Evolutionary conservation across 2,888 invertebrate genomes (phyloP).

Genomic region (Andricus curvator): DNA sequence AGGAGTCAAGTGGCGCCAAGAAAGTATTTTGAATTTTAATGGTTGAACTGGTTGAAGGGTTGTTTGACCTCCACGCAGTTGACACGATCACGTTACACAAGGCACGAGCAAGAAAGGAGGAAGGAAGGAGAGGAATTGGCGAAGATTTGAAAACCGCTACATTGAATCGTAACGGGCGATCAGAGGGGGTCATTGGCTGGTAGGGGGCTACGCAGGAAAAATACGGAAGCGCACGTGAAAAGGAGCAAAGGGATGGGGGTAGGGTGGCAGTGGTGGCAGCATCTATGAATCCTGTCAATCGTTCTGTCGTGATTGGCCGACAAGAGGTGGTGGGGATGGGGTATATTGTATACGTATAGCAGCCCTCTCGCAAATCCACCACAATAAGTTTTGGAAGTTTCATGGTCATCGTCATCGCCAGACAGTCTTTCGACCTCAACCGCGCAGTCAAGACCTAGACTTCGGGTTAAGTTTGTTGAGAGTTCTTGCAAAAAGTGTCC

Average conservation of each 20-base stretch:
- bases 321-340: constrained; percentile 59
- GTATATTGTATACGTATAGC: constrained; percentile 48
- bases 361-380: constrained; percentile 58
- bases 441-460: not conserved
- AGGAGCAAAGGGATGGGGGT: constrained; percentile 45
- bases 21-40: too few relatives aligned
- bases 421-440: constrained; percentile 53
- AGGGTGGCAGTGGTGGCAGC: constrained; percentile 41
- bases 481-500: not conserved
- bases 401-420: constrained; percentile 23
- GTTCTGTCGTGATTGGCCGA: constrained; percentile 48
- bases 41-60: too few relatives aligned
- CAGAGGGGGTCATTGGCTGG: not conserved
- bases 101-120: too few relatives aligned
- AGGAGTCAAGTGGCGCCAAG: too few relatives aligned
- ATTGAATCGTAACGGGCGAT: not conserved
- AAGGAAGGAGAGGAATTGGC: not conserved
- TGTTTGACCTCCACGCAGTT: too few relatives aligned
- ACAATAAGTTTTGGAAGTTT: constrained; percentile 62
- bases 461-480: too few relatives aligned
- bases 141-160: not conserved
- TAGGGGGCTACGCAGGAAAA: not conserved
- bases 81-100: too few relatives aligned
- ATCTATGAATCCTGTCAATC: not conserved
- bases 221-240: not conserved